Evolutionary conservation across 2,113 vertebrate species (phyloP).

Genomic region (Eupsittula cactorum): DNA sequence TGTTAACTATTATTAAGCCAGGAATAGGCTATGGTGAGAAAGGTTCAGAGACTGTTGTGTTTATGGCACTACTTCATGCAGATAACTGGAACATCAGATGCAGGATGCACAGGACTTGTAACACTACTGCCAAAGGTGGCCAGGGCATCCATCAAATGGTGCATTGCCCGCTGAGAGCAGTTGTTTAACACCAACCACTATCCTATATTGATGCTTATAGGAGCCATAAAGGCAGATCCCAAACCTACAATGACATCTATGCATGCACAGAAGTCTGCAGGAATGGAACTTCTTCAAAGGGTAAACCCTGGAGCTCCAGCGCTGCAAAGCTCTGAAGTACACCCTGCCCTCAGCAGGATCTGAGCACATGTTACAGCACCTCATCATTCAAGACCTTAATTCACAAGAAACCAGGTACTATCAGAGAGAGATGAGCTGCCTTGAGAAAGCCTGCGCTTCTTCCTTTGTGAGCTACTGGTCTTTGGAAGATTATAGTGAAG

Average conservation of each 20-base stretch:
- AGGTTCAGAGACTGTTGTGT: too few species aligned
- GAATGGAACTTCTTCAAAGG: not conserved
- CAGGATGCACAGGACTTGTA: not conserved
- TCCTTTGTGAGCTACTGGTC: not conserved
- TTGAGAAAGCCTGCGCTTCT: not conserved
- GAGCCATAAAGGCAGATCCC: not conserved
- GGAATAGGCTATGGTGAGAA: not conserved
- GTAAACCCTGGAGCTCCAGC: not conserved
- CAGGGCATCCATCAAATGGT: not conserved
- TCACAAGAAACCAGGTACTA: not conserved
- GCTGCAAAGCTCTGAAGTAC: not conserved
- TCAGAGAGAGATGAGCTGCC: not conserved
- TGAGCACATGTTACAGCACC: not conserved
- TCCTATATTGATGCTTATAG: not conserved
- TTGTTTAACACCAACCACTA: not conserved
- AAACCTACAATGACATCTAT: not conserved
- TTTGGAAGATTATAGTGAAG: not conserved
- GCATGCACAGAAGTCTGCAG: fast-evolving
- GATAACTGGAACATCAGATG: not conserved
- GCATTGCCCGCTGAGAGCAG: not conserved
- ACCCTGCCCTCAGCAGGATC: not conserved
- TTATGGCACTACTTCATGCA: not conserved
- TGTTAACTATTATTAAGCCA: not conserved
- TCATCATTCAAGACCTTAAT: not conserved
- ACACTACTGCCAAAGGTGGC: not conserved